Evolutionary conservation across 2,113 vertebrate species (phyloP), one percentile per base, ranked within the genome.

Genomic region (Pollachius pollachius): DNA sequence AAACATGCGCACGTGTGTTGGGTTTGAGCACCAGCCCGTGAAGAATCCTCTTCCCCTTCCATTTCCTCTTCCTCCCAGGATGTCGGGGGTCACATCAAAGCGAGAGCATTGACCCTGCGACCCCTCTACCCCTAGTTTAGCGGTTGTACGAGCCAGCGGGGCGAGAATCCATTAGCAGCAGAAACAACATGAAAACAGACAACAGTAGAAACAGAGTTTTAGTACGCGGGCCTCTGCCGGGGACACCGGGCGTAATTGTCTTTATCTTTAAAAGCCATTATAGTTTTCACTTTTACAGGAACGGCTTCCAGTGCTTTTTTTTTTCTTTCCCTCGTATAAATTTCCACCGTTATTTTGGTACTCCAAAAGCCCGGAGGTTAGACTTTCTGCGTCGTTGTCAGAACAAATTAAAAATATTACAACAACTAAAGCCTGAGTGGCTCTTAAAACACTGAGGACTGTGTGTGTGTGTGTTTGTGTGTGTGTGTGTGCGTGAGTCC

Each of bases 41-140:
- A 88, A 89, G 81, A 84, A 88, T 84, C 83, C 68, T 88, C 84
- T 86, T 89, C 82, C 85, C 84, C 78, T 70, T 85, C 71, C 78
- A 67, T 76, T 89, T 90, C 88, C 89, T 88, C 76, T 87, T 89
- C 85, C 89, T 88, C 84, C 71, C 85, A 87, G 88, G 89, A 89
- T 85, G 81, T 89, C 81, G 61, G 89, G 89, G 85, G 84, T 90
- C 82, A 85, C 84, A 89, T 90, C 88, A 90, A 90, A 90, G 87
- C 62, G 52, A 61, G 23, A 59, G 73, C 68, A 2, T 61, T 11
- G 72, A 87, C 88, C 87, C 85, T 68, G 84, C 85, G 83, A 48
- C 79, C 78, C 65, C 0, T 0, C 34, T 81, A 87, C 87, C 87
- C 73, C 70, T 9, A 16, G 69, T 79, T 84, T 71, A 73, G 80